Percentiles rank a stretch among this genome's conserved stretches.
Conservation (phyloP, 2,888 invertebrate genomes). For the Leucozona laternaria region DNA sequence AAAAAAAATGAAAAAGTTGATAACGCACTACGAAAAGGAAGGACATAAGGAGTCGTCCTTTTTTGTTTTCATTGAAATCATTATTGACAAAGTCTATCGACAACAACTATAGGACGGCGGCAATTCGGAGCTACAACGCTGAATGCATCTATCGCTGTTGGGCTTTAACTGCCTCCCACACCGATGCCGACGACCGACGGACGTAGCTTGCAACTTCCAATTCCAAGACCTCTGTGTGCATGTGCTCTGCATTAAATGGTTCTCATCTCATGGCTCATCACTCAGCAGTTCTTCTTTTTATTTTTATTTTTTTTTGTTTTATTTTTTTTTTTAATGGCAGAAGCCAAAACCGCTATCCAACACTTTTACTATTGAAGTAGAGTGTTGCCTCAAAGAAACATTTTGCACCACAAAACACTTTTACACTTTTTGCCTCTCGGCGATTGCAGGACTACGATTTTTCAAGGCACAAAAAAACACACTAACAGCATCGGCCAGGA, state of each 20-base stretch:
- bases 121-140: neutral
- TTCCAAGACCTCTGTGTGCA: constrained; percentile 9
- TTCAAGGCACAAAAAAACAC: constrained; percentile 12
- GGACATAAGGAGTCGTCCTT: neutral
- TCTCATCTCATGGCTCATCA: constrained; percentile 65
- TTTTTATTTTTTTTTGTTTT: constrained; percentile 6
- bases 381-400: constrained; percentile 45
- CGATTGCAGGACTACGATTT: constrained; percentile 22
- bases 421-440: constrained; percentile 49
- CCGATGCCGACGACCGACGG: no score
- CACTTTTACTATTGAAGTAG: constrained; percentile 29
- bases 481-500: constrained; percentile 3
- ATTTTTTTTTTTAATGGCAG: constrained; percentile 11
- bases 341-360: constrained; percentile 16
- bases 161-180: constrained; percentile 1
- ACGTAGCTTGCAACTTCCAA: neutral
- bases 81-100: constrained; percentile 61
- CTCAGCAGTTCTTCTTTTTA: constrained; percentile 39
- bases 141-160: constrained; percentile 23
- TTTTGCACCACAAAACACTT: constrained; percentile 61
- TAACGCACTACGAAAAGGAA: neutral
- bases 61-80: constrained; percentile 55
- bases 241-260: constrained; percentile 48
- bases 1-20: constrained; percentile 1
- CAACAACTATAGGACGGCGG: neutral